Percentiles rank a stretch among this genome's conserved stretches.
Conservation (phyloP, 2,888 invertebrate genomes). For the Papilio elwesi region DNA sequence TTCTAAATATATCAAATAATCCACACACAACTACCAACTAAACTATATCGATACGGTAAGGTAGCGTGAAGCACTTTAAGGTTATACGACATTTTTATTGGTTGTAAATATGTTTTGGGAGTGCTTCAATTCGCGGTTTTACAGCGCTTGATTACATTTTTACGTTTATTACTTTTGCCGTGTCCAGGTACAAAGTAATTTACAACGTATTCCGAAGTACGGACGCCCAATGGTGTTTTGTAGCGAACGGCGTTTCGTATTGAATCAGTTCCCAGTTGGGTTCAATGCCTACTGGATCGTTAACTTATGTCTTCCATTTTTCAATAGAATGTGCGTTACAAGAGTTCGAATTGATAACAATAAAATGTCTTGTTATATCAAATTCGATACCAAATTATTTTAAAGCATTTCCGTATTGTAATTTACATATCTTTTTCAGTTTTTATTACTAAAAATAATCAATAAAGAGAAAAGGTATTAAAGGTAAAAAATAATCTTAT, state of each 20-base stretch:
- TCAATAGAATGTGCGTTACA: no score
- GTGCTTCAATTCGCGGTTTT: constrained; percentile 26
- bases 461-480: no score
- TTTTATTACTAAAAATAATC: no score
- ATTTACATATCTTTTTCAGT: no score
- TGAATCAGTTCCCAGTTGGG: not conserved
- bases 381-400: no score
- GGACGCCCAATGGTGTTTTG: not conserved
- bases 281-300: no score
- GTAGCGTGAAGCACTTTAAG: constrained; percentile 19
- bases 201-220: constrained; percentile 5
- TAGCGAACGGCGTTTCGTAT: not conserved
- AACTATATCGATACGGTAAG: constrained; percentile 4
- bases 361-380: no score
- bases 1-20: not conserved
- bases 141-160: constrained; percentile 29
- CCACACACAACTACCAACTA: not conserved
- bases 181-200: constrained; percentile 20
- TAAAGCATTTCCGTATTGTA: no score
- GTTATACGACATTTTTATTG: constrained; percentile 36
- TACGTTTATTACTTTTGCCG: constrained; percentile 29
- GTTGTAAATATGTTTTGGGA: constrained; percentile 22
- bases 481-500: no score
- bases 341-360: no score
- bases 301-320: no score